phyloP scores from a whole-genome alignment of 2,888 invertebrate genomes.

The Clivina fossor region DNA sequence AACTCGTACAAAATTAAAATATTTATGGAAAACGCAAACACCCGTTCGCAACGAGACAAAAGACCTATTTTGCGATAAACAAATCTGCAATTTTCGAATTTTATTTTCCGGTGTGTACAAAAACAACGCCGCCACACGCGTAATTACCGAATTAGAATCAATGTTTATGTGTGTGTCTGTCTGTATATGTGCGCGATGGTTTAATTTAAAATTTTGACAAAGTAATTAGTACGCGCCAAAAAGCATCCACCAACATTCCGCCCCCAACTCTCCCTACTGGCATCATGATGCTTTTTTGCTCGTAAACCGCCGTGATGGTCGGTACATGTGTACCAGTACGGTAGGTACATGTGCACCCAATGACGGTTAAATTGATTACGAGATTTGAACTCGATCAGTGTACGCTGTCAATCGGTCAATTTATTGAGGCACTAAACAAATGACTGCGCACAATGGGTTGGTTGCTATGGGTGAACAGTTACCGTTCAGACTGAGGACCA shows the following conservation, averaged over 20 bases:
- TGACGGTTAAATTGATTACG: conserved; percentile 29
- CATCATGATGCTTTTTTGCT: too few species aligned
- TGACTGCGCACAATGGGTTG: too few species aligned
- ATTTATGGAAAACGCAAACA: conserved; percentile 25
- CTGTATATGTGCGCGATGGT: conserved; percentile 30
- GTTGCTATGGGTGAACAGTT: too few species aligned
- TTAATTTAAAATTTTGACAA: conserved; percentile 33
- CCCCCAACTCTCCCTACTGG: too few species aligned
- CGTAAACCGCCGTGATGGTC: neutral
- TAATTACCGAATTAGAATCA: conserved; percentile 32
- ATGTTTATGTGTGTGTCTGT: too few species aligned
- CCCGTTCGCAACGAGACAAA: too few species aligned
- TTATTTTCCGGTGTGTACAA: conserved; percentile 20
- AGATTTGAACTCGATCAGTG: conserved; percentile 33
- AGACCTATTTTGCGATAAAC: conserved; percentile 25
- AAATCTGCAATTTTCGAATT: conserved; percentile 28
- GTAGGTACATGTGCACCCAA: too few species aligned
- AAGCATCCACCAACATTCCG: too few species aligned
- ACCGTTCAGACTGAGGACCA: too few species aligned
- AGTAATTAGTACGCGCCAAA: conserved; percentile 18
- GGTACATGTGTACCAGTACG: neutral
- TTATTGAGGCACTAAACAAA: too few species aligned
- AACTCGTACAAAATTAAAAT: conserved; percentile 24
- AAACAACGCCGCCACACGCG: conserved; percentile 13
- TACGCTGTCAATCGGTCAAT: conserved; percentile 21